Conservation (phyloP, 2,888 invertebrate species). For the Falcaria lacertinaria region DNA sequence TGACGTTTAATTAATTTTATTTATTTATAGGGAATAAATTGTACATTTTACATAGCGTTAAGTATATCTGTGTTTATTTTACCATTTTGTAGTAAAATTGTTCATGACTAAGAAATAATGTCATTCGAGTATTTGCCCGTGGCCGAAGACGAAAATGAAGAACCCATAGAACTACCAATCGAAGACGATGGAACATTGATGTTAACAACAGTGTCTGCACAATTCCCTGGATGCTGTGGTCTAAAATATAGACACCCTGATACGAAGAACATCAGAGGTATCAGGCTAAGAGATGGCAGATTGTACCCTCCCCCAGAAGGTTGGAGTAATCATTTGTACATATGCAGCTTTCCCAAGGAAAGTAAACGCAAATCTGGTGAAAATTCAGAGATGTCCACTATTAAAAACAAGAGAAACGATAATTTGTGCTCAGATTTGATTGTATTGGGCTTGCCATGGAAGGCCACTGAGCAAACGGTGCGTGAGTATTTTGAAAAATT, state of each 20-base stretch:
- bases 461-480: slow-evolving; percentile 97
- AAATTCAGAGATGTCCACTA: slow-evolving; percentile 89
- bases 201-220: slow-evolving; percentile 95
- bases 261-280: slow-evolving; percentile 92
- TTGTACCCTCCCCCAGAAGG: slow-evolving; percentile 93
- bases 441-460: slow-evolving; percentile 99
- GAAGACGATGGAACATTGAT: slow-evolving; percentile 97
- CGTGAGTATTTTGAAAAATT: slow-evolving; percentile 98
- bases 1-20: slow-evolving; percentile 75
- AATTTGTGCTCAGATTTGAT: slow-evolving; percentile 97
- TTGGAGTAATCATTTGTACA: slow-evolving; percentile 90
- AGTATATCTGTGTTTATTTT: slow-evolving; percentile 69
- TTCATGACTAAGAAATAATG: slow-evolving; percentile 77
- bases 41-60: slow-evolving; percentile 74
- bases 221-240: slow-evolving; percentile 97
- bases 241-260: slow-evolving; percentile 98
- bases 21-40: slow-evolving; percentile 71
- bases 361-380: slow-evolving; percentile 97
- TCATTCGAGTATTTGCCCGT: slow-evolving; percentile 90
- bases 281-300: slow-evolving; percentile 93
- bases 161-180: slow-evolving; percentile 97
- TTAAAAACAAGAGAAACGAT: slow-evolving; percentile 96
- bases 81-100: slow-evolving; percentile 59
- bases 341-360: slow-evolving; percentile 93
- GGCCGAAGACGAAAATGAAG: slow-evolving; percentile 98